Conservation (phyloP, 2,888 invertebrate species). For the Chrysolina haemoptera region DNA sequence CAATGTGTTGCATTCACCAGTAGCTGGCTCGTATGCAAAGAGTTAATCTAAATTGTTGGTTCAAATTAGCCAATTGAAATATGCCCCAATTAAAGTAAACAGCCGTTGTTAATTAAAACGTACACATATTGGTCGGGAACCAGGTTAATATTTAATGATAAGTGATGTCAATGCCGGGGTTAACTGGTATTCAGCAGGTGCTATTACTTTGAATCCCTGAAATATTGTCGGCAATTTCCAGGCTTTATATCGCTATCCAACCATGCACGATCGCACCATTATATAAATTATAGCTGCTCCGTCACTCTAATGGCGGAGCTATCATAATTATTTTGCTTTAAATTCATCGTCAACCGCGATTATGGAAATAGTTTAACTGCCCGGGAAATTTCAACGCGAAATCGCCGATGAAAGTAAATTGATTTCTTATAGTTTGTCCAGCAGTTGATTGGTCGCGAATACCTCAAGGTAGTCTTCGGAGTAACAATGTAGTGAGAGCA, state of each 20-base stretch:
- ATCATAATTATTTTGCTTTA: conserved; percentile 33
- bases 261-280: conserved; percentile 47
- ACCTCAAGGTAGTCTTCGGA: conserved; percentile 1
- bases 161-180: conserved; percentile 66
- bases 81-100: conserved; percentile 66
- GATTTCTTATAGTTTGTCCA: conserved; percentile 11
- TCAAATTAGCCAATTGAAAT: conserved; percentile 62
- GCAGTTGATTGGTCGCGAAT: background rate
- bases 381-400: conserved; percentile 10
- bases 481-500: background rate
- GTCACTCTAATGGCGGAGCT: conserved; percentile 40
- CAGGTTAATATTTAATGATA: conserved; percentile 69
- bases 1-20: conserved; percentile 43
- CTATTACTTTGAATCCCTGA: conserved; percentile 62
- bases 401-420: conserved; percentile 16
- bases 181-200: conserved; percentile 67
- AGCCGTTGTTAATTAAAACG: conserved; percentile 66
- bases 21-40: conserved; percentile 44
- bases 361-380: conserved; percentile 19
- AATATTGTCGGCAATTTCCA: conserved; percentile 53
- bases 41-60: conserved; percentile 56
- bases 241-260: conserved; percentile 52
- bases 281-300: conserved; percentile 47
- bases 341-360: conserved; percentile 7
- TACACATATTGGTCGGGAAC: conserved; percentile 65